Evolutionary conservation across 2,888 invertebrate species (phyloP).

Genomic region (Tromatobia lineatoria): DNA sequence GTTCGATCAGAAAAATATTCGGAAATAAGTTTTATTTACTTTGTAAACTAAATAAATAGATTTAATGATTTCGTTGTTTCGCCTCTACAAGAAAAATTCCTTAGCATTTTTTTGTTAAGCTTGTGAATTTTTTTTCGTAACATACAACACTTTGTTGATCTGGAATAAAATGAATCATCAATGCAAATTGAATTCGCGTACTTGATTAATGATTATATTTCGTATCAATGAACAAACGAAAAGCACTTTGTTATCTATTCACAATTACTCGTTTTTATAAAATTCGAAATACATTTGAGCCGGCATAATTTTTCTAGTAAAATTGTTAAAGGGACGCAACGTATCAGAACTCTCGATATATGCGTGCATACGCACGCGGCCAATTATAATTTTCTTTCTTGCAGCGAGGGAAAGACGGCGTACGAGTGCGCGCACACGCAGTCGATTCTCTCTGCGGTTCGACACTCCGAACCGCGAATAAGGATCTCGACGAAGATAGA

Average conservation of each 20-base stretch:
- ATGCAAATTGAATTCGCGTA: neutral
- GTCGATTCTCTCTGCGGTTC: slow-evolving; percentile 47
- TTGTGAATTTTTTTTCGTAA: too few relatives aligned
- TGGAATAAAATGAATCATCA: too few relatives aligned
- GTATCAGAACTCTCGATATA: slow-evolving; percentile 22
- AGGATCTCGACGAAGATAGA: slow-evolving; percentile 29
- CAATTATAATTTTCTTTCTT: slow-evolving; percentile 74
- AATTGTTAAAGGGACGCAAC: neutral
- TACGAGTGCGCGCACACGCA: neutral
- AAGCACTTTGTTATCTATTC: neutral
- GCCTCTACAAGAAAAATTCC: too few relatives aligned
- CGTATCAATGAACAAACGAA: neutral
- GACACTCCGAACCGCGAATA: slow-evolving; percentile 53
- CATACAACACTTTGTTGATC: too few relatives aligned
- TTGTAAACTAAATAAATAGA: too few relatives aligned
- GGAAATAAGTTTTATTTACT: too few relatives aligned
- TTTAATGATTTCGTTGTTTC: too few relatives aligned
- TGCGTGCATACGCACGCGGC: slow-evolving; percentile 74
- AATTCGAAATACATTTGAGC: neutral
- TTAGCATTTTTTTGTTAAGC: too few relatives aligned
- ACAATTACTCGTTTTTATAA: neutral
- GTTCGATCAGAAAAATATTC: too few relatives aligned
- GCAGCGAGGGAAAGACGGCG: neutral
- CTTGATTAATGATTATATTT: neutral
- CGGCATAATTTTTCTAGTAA: neutral